Evolutionary conservation across 2,113 vertebrate genomes (phyloP), one percentile per base, ranked within the genome.

Genomic region (Nibea albiflora): DNA sequence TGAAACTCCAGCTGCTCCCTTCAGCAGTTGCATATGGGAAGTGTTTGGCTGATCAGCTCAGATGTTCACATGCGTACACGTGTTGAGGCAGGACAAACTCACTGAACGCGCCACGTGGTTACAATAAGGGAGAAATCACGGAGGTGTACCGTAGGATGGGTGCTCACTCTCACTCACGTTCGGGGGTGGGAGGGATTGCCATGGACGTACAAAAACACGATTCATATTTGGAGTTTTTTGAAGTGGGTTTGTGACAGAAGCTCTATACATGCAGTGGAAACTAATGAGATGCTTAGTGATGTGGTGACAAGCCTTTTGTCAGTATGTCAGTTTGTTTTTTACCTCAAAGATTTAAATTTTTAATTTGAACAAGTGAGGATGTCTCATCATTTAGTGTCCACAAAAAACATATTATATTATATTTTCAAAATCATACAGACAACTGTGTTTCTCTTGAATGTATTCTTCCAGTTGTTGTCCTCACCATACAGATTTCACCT

Each of bases 71-170:
- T 64, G 78, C 39, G 19, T 79, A 1, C 84, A 86, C 60, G 71
- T 80, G 80, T 39, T 71, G 70, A 81, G 71, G 73, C 73, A 52
- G 52, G 74, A 76, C 63, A 52, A 79, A 79, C 39, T 70, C 24
- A 11, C 17, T 3, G 57, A 70, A 64, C 26, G 73, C 15, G 11
- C 82, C 89, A 93, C 86, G 90, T 92, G 89, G 88, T 92, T 56
- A 31, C 16, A 11, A 63, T 76, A 26, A 58, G 60, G 54, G 53
- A 76, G 79, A 74, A 76, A 85, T 83, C 72, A 65, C 57, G 15
- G 57, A 64, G 73, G 67, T 4, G 47, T 22, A 28, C 70, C 5
- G 35, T 28, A 22, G 56, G 56, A 61, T 63, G 72, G 67, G 50
- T 19, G 61, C 68, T 85, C 49, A 22, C 69, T 4, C 56, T 68